These are phyloP conservation scores for Elymnias hypermnestra DNA, from an alignment of 1,140 invertebrate species.

Conservation along the genomic window DNA sequence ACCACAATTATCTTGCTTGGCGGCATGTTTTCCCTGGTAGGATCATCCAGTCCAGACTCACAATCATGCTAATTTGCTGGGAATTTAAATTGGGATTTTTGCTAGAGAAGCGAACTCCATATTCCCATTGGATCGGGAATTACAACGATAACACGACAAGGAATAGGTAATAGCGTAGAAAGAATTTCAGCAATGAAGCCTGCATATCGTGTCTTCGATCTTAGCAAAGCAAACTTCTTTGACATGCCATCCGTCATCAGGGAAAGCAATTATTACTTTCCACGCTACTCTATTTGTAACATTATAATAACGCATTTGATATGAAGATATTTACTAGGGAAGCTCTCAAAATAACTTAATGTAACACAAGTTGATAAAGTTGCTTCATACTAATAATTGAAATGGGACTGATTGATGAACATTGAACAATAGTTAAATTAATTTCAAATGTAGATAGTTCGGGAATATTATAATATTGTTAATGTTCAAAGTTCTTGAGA, in stretches of 20 bases:
- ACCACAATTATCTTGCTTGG: too few species aligned
- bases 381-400: conserved; percentile 4
- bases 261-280: conserved; percentile 29
- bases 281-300: conserved; percentile 10
- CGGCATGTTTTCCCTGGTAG: too few species aligned
- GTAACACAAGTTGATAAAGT: conserved; percentile 20
- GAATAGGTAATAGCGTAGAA: conserved; percentile 2
- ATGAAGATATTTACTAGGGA: conserved; percentile 24
- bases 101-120: too few species aligned
- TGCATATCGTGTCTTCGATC: conserved; percentile 19
- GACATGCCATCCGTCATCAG: conserved; percentile 29
- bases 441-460: neutral
- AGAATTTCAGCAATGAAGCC: conserved; percentile 18
- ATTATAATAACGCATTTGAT: conserved; percentile 22
- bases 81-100: too few species aligned
- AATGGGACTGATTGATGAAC: conserved; percentile 2
- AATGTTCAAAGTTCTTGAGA: neutral
- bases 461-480: neutral
- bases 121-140: too few species aligned
- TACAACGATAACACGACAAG: too few species aligned
- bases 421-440: conserved; percentile 7
- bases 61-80: too few species aligned
- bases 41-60: too few species aligned
- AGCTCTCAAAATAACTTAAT: conserved; percentile 6
- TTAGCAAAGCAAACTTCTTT: conserved; percentile 23